Percentiles rank a stretch among this genome's conserved stretches.
These are phyloP conservation scores for Cephus cinctus DNA, from an alignment of 1,140 invertebrate species.

Conservation along the genomic window DNA sequence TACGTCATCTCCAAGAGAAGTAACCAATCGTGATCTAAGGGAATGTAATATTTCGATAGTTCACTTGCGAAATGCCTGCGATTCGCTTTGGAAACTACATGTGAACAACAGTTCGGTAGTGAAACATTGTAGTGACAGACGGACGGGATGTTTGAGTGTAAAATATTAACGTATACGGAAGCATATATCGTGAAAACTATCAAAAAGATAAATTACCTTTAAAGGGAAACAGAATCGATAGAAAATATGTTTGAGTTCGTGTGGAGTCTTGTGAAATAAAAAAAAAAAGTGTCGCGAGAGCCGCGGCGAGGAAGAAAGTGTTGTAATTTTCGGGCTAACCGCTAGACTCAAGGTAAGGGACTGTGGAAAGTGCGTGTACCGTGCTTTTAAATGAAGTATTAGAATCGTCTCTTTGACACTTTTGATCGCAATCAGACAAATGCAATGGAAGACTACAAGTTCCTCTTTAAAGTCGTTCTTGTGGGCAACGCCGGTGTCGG, in stretches of 20 bases:
- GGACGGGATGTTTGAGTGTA: conserved; percentile 7
- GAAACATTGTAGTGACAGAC: conserved; percentile 20
- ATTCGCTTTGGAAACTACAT: neutral
- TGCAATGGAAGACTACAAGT: conserved; percentile 96
- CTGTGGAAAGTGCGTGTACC: conserved; percentile 23
- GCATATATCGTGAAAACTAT: neutral
- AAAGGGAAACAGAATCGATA: no score
- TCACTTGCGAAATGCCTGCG: neutral
- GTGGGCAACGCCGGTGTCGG: conserved; percentile 95
- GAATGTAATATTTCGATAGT: neutral
- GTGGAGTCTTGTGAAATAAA: no score
- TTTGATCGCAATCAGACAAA: conserved; percentile 15
- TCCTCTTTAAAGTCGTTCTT: conserved; percentile 95
- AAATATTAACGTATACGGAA: neutral
- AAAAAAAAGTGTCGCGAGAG: neutral
- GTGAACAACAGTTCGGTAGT: neutral
- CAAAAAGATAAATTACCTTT: neutral
- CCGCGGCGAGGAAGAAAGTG: conserved; percentile 6
- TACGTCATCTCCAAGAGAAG: neutral
- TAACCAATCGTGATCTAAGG: neutral
- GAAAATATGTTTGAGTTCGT: no score
- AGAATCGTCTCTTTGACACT: conserved; percentile 11
- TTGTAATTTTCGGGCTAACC: conserved; percentile 13
- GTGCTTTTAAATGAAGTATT: conserved; percentile 19
- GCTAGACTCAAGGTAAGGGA: conserved; percentile 35